phyloP scores from a whole-genome alignment of 2,888 invertebrate species.

The Synergus gifuensis region DNA sequence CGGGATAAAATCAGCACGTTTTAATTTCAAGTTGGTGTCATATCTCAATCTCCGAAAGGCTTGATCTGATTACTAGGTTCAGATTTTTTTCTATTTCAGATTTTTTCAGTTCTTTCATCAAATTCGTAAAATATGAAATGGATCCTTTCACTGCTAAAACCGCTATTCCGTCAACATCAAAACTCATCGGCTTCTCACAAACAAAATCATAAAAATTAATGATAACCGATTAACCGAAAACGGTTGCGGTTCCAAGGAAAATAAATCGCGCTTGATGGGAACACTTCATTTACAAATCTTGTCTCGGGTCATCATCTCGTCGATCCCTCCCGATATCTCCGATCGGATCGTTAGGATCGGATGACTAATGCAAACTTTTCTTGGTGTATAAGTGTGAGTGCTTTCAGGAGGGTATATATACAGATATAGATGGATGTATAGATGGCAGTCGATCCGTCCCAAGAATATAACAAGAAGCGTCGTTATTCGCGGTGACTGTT shows the following conservation, averaged over 20 bases:
- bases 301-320: constrained; percentile 13
- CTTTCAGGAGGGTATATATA: background rate
- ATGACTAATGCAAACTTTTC: constrained; percentile 60
- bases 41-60: background rate
- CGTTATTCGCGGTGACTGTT: constrained; percentile 62
- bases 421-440: constrained; percentile 45
- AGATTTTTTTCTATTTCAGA: too few species aligned
- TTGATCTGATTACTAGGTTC: background rate
- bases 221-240: background rate
- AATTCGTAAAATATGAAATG: background rate
- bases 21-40: constrained; percentile 5
- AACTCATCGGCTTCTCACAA: background rate
- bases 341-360: constrained; percentile 56
- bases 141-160: background rate
- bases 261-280: background rate
- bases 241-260: constrained; percentile 2
- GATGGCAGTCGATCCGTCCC: constrained; percentile 46
- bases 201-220: background rate
- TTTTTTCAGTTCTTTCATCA: too few species aligned
- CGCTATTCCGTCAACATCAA: background rate
- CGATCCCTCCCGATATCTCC: constrained; percentile 43
- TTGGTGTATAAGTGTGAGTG: constrained; percentile 47
- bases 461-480: constrained; percentile 61
- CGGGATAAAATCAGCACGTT: constrained; percentile 3
- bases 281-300: constrained; percentile 23